These are phyloP conservation scores for Hydriomena furcata DNA, from an alignment of 2,888 invertebrate species.

Conservation along the genomic window DNA sequence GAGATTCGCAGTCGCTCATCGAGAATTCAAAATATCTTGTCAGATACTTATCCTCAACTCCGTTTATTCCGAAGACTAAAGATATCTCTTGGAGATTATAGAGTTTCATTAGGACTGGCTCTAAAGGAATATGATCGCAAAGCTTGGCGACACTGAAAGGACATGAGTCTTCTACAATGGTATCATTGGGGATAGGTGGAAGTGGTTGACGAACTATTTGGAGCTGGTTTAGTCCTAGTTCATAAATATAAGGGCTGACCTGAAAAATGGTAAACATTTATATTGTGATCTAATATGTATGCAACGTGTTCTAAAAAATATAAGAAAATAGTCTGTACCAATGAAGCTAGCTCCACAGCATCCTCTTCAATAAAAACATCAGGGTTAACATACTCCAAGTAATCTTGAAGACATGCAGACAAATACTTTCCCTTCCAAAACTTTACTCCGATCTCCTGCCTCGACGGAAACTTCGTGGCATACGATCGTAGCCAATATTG, in stretches of 20 bases:
- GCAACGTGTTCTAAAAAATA: neutral
- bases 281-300: too few relatives aligned
- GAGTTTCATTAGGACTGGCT: constrained; percentile 77
- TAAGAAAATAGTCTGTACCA: constrained; percentile 51
- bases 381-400: constrained; percentile 68
- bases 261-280: too few relatives aligned
- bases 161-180: constrained; percentile 63
- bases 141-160: constrained; percentile 64
- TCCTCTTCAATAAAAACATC: constrained; percentile 71
- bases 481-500: constrained; percentile 86
- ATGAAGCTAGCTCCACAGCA: constrained; percentile 60
- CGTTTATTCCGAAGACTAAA: constrained; percentile 68
- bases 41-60: constrained; percentile 78
- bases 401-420: constrained; percentile 71
- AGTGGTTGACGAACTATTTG: constrained; percentile 79
- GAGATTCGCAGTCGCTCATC: constrained; percentile 80
- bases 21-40: constrained; percentile 85
- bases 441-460: constrained; percentile 63
- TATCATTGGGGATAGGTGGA: constrained; percentile 56
- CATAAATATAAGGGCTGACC: constrained; percentile 79
- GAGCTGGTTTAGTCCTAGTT: constrained; percentile 77
- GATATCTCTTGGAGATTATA: constrained; percentile 80
- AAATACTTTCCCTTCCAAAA: constrained; percentile 86
- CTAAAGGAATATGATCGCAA: constrained; percentile 84
- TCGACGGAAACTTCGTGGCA: constrained; percentile 62